Evolutionary conservation across 2,113 vertebrate genomes (phyloP).

Genomic region (Fregata magnificens): DNA sequence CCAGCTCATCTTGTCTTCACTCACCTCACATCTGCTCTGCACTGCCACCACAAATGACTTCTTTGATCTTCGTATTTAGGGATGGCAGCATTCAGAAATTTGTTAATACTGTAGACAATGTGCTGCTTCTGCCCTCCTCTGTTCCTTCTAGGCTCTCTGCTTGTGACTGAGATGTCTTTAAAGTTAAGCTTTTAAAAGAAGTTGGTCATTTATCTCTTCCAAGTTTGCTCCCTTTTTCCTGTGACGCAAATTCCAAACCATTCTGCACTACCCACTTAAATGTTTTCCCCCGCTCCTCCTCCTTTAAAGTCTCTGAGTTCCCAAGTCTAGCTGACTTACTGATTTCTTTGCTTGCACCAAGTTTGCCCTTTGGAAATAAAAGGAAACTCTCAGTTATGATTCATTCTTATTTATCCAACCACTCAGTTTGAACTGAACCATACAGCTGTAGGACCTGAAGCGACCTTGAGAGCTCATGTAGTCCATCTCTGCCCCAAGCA

Average conservation of each 20-base stretch:
- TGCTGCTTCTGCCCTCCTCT: slow-evolving; percentile 44
- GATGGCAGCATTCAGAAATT: background rate
- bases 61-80: background rate
- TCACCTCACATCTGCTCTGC: background rate
- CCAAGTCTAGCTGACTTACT: background rate
- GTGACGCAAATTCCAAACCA: background rate
- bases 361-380: background rate
- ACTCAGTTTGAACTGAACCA: background rate
- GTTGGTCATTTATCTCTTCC: background rate
- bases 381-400: background rate
- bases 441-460: background rate
- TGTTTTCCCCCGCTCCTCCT: background rate
- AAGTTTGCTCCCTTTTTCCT: background rate
- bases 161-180: background rate
- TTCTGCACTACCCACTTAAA: background rate
- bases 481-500: background rate
- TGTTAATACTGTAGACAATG: background rate
- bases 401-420: background rate
- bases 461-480: background rate
- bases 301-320: background rate
- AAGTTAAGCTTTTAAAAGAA: background rate
- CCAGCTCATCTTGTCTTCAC: background rate
- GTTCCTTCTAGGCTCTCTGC: background rate
- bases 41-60: background rate
- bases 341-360: background rate